phyloP scores from a whole-genome alignment of 1,140 invertebrate species.

The Agraylea sexmaculata region DNA sequence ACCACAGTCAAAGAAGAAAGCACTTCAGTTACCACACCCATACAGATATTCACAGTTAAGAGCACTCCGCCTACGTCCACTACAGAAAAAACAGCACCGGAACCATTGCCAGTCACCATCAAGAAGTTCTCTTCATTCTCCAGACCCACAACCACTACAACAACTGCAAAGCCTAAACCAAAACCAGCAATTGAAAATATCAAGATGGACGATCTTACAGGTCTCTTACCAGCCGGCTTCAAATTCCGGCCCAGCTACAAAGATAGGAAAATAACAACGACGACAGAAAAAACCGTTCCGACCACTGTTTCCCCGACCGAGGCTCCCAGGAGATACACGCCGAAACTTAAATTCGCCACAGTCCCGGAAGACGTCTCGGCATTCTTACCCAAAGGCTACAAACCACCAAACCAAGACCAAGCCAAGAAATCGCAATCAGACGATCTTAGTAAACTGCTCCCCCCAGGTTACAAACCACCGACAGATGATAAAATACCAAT shows the following conservation, averaged over 20 bases:
- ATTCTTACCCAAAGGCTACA: conserved; percentile 55
- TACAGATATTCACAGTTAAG: conserved; percentile 36
- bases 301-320: conserved; percentile 14
- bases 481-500: conserved; percentile 24
- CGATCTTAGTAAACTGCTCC: conserved; percentile 34
- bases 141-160: conserved; percentile 39
- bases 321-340: conserved; percentile 15
- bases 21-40: conserved; percentile 22
- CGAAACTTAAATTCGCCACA: conserved; percentile 17
- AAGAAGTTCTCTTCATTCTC: conserved; percentile 53
- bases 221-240: conserved; percentile 50
- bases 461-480: conserved; percentile 42
- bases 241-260: conserved; percentile 41
- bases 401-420: conserved; percentile 30
- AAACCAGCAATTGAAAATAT: conserved; percentile 42
- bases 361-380: conserved; percentile 45
- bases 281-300: conserved; percentile 23
- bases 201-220: conserved; percentile 47
- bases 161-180: conserved; percentile 34
- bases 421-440: conserved; percentile 21
- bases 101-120: conserved; percentile 42
- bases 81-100: conserved; percentile 35
- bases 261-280: conserved; percentile 40
- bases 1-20: conserved; percentile 26
- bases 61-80: conserved; percentile 29